Evolutionary conservation across 2,113 vertebrate genomes (phyloP).

Genomic region (Trogon surrucura): DNA sequence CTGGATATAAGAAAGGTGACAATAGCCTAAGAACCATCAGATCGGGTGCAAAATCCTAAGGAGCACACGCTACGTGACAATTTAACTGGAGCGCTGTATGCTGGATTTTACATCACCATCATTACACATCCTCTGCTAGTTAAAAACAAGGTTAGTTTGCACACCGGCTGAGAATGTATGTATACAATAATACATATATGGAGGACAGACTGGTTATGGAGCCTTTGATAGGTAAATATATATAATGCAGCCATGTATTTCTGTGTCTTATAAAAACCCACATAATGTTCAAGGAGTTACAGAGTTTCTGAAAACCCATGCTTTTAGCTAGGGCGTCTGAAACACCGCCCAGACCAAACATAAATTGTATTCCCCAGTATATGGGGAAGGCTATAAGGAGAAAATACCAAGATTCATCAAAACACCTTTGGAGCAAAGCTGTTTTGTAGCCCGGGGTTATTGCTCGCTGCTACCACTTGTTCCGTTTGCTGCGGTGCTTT

Average conservation of each 20-base stretch:
- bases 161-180: background rate
- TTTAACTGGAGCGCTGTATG: background rate
- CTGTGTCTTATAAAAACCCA: background rate
- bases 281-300: background rate
- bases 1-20: background rate
- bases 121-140: background rate
- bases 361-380: background rate
- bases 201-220: background rate
- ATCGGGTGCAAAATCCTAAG: background rate
- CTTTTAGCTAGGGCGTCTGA: background rate
- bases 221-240: background rate
- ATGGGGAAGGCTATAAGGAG: background rate
- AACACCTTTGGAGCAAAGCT: background rate
- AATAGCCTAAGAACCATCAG: background rate
- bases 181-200: background rate
- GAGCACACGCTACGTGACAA: background rate
- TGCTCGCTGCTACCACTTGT: background rate
- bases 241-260: background rate
- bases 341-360: background rate
- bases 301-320: background rate
- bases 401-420: background rate
- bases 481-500: background rate
- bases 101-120: background rate
- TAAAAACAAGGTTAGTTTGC: background rate
- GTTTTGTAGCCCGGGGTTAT: background rate